Conservation (phyloP, 2,888 invertebrate genomes). For the Hydriomena furcata region DNA sequence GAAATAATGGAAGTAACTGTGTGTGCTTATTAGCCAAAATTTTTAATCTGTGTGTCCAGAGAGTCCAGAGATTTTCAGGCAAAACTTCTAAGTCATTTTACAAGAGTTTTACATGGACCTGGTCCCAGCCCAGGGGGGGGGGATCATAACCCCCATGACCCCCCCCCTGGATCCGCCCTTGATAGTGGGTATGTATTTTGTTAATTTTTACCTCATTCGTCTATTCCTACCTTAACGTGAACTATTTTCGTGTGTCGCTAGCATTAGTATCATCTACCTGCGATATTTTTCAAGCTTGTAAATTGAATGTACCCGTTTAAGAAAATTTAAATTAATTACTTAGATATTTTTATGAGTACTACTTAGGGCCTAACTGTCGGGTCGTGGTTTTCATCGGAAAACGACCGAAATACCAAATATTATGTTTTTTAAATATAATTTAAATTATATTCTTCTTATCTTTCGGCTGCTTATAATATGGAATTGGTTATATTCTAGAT, state of each 20-base stretch:
- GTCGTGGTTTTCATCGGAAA: constrained; percentile 46
- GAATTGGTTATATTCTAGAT: not conserved
- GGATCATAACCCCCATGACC: too few species aligned
- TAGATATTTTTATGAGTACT: constrained; percentile 30
- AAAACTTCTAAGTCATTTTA: too few species aligned
- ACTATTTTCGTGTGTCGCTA: constrained; percentile 55
- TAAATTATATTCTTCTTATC: constrained; percentile 9
- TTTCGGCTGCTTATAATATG: constrained; percentile 5
- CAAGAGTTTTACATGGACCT: too few species aligned
- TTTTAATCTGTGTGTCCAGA: too few species aligned
- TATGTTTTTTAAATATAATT: constrained; percentile 33
- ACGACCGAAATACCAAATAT: constrained; percentile 72
- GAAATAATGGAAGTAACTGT: too few species aligned
- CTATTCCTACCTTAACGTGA: constrained; percentile 67
- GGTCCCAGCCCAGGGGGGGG: too few species aligned
- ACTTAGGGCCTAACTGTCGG: constrained; percentile 67
- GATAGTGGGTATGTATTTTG: constrained; percentile 53
- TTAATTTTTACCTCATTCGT: constrained; percentile 68
- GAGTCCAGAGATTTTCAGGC: too few species aligned
- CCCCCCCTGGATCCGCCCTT: too few species aligned
- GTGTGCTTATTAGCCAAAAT: too few species aligned
- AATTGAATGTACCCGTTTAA: constrained; percentile 31
- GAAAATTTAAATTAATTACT: constrained; percentile 7
- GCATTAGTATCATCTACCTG: constrained; percentile 61
- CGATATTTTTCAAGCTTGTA: constrained; percentile 40